Base-by-base conservation (phyloP, 2,113 vertebrate species). In the Malaclemys terrapin region DNA sequence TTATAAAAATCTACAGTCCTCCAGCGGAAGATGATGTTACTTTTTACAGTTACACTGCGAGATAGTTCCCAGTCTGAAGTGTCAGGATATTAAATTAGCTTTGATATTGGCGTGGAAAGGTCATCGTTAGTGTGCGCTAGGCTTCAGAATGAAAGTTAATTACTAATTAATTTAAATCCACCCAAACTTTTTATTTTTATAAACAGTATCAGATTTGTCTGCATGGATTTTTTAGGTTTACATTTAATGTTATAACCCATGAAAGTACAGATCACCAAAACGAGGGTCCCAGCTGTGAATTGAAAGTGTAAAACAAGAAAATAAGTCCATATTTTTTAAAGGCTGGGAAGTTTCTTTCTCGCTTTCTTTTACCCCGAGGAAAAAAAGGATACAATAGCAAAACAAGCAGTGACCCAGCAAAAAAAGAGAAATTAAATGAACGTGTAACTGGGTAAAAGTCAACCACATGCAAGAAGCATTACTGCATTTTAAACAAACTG, bases 1-100 rank as follows among this genome's bases (percentile, higher is more conserved):
- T 89, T 59, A 90, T 89, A 65, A 92, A 95, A 97, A 88, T 94
- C 90, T 95, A 94, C 87, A 89, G 89, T 54, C 47, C 24, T 49
- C 91, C 90, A 72, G 69, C 95, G 87, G 94, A 93, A 96, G 96
- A 97, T 91, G 89, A 85, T 95, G 93, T 93, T 94, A 96, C 97
- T 95, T 80, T 97, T 94, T 82, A 94, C 85, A 95, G 94, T 93
- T 95, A 96, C 95, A 80, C 47, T 56, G 13, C 89, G 92, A 90
- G 84, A 91, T 90, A 82, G 94, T 93, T 96, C 86, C 84, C 80
- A 79, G 92, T 93, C 95, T 96, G 89, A 83, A 79, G 72, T 38
- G 53, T 90, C 82, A 92, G 86, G 88, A 84, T 81, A 88, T 94
- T 91, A 83, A 76, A 75, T 86, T 75, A 78, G 38, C 78, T 59